phyloP scores from a whole-genome alignment of 2,797 vertebrate genomes.

The Novumbra hubbsi region DNA sequence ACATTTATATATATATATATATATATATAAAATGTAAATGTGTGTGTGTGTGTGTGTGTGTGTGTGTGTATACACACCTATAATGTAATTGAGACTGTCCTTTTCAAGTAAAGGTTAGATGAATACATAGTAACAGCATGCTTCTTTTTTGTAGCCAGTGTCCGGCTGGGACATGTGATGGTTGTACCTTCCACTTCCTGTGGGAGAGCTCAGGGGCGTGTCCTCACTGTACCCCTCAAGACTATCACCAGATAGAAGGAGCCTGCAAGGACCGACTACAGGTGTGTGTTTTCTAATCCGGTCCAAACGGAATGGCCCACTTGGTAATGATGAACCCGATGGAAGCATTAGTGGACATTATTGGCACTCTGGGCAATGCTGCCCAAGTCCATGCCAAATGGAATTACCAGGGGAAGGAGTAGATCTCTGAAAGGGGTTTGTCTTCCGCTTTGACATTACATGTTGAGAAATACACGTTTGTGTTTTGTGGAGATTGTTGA shows the following conservation, averaged over 20 bases:
- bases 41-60: slow-evolving; percentile 1
- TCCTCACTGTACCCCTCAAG: slow-evolving; percentile 85
- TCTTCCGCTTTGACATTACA: too few species aligned
- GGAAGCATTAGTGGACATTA: too few species aligned
- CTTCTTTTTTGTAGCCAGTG: slow-evolving; percentile 76
- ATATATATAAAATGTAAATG: neutral
- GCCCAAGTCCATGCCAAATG: too few species aligned
- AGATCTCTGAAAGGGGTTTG: too few species aligned
- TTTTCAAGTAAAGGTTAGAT: neutral
- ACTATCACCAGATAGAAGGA: slow-evolving; percentile 92
- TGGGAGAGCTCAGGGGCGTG: slow-evolving; percentile 95
- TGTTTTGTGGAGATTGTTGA: too few species aligned
- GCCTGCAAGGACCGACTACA: slow-evolving; percentile 89
- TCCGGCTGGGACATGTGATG: slow-evolving; percentile 92
- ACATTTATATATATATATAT: neutral
- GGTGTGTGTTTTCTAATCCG: slow-evolving; percentile 60
- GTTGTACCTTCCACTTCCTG: slow-evolving; percentile 90
- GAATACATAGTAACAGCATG: neutral
- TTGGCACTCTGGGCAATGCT: too few species aligned
- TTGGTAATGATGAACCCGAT: too few species aligned
- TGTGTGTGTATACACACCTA: too few species aligned
- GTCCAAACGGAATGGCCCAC: too few species aligned
- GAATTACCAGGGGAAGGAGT: too few species aligned
- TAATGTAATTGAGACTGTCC: slow-evolving; percentile 3
- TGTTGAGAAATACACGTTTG: too few species aligned